Percentiles rank a stretch among this genome's conserved stretches.
Conservation (phyloP, 2,797 vertebrate species). For the Lindbergichthys nudifrons region DNA sequence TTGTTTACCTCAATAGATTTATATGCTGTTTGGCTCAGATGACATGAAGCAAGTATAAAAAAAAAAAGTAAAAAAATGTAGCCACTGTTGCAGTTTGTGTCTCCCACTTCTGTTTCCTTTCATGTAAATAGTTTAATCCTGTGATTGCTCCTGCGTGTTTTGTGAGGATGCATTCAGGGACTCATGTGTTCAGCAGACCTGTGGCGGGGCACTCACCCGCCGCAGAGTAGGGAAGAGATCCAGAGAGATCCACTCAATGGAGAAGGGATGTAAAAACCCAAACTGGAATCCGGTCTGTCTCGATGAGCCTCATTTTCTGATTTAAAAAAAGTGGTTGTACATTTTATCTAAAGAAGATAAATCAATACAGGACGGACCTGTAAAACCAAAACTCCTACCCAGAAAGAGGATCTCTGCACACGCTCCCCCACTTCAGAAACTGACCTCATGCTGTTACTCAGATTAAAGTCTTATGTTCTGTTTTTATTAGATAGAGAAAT, state of each 20-base stretch:
- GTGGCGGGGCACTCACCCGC: background rate
- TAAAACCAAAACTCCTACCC: constrained; percentile 55
- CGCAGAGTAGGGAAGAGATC: constrained; percentile 9
- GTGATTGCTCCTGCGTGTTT: background rate
- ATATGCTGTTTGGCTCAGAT: constrained; percentile 67
- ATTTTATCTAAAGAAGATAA: constrained; percentile 24
- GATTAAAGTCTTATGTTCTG: constrained; percentile 54
- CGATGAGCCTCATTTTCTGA: constrained; percentile 30
- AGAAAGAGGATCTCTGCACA: constrained; percentile 20
- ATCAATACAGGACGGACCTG: constrained; percentile 20
- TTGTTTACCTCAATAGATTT: constrained; percentile 81
- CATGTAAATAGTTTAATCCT: constrained; percentile 59
- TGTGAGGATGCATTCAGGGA: constrained; percentile 2
- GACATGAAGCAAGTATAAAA: constrained; percentile 51
- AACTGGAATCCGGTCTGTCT: constrained; percentile 60
- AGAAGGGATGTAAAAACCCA: constrained; percentile 29
- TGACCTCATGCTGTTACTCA: constrained; percentile 62
- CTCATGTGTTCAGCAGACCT: constrained; percentile 1
- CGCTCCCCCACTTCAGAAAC: constrained; percentile 36
- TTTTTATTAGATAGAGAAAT: constrained; percentile 52
- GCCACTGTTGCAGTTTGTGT: constrained; percentile 42
- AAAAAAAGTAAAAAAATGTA: constrained; percentile 36
- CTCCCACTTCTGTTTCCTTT: background rate
- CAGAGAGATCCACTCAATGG: constrained; percentile 23
- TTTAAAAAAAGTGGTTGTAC: constrained; percentile 16